phyloP scores from a whole-genome alignment of 1,140 invertebrate species.

The Seison nebaliae region DNA sequence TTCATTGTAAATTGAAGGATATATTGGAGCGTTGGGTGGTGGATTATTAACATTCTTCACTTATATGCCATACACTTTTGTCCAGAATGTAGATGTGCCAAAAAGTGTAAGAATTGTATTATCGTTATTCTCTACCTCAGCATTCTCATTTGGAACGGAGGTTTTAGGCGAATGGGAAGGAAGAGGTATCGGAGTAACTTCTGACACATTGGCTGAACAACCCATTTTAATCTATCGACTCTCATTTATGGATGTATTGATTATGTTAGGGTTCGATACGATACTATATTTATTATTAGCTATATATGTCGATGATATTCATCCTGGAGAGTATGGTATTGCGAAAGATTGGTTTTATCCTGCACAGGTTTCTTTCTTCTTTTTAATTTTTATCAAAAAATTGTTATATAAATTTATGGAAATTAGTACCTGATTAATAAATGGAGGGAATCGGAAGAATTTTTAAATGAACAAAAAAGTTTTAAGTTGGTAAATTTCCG shows the following conservation, averaged over 20 bases:
- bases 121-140: slow-evolving; percentile 17
- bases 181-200: slow-evolving; percentile 21
- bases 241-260: slow-evolving; percentile 4
- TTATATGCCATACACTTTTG: slow-evolving; percentile 30
- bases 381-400: background rate
- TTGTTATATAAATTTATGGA: slow-evolving; percentile 5
- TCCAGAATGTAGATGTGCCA: slow-evolving; percentile 20
- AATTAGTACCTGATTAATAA: background rate
- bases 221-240: slow-evolving; percentile 6
- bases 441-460: background rate
- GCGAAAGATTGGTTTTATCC: slow-evolving; percentile 8
- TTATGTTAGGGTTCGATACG: slow-evolving; percentile 1
- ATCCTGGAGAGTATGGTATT: slow-evolving; percentile 7
- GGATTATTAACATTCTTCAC: slow-evolving; percentile 23
- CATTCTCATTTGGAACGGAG: slow-evolving; percentile 22
- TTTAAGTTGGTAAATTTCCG: background rate
- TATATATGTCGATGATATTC: slow-evolving; percentile 9
- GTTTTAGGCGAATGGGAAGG: slow-evolving; percentile 26
- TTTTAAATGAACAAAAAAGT: background rate
- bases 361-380: background rate
- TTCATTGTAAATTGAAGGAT: too few species aligned
- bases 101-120: too few species aligned
- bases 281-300: slow-evolving; percentile 5
- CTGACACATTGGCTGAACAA: slow-evolving; percentile 5
- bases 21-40: slow-evolving; percentile 20